Base-by-base conservation (phyloP, 2,797 vertebrate species). In the Chelon labrosus region DNA sequence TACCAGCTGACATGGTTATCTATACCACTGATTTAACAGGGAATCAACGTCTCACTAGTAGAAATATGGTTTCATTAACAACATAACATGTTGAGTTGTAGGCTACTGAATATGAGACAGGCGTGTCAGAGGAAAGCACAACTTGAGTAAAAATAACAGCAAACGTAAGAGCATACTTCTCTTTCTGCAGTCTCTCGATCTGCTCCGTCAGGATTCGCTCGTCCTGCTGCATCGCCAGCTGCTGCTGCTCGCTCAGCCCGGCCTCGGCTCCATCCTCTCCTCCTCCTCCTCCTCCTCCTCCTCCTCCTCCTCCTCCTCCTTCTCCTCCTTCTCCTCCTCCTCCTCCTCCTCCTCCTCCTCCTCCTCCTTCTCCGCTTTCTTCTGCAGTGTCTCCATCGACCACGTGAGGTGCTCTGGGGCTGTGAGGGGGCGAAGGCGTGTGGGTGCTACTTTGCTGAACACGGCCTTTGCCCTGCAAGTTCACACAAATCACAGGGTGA, bases 111-210 rank as follows among this genome's bases (percentile, higher is more conserved):
- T 10, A 51, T 51, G 49, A 0, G 44, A 46, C 16, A 14, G 13
- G 14, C 17, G 46, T 17, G 46, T 47, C 46, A 17, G 39, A 41
- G 39, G 39, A 41, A 13, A 41, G 39, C 39, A 41, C 39, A 41
- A 41, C 31, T 35, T 35, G 31, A 6, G 12, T 13, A 41, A 12
- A 41, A 41, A 12, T 12, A 44, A 1, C 13, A 14, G 10, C 20
- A 16, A 44, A 14, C 14, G 13, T 8, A 61, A 10, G 7, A 1
- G 16, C 69, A 1, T 69, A 99, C 98, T 98, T 99, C 81, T 98
- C 97, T 80, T 98, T 98, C 94, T 98, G 97, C 58, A 99, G 92
- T 82, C 89, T 97, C 90, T 99, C 97, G 0, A 98, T 98, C 92
- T 99, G 97, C 80, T 97, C 95, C 0, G 95, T 95, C 79, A 99